Conservation (phyloP, 2,797 vertebrate genomes). For the Paedocypris micromegethes region DNA sequence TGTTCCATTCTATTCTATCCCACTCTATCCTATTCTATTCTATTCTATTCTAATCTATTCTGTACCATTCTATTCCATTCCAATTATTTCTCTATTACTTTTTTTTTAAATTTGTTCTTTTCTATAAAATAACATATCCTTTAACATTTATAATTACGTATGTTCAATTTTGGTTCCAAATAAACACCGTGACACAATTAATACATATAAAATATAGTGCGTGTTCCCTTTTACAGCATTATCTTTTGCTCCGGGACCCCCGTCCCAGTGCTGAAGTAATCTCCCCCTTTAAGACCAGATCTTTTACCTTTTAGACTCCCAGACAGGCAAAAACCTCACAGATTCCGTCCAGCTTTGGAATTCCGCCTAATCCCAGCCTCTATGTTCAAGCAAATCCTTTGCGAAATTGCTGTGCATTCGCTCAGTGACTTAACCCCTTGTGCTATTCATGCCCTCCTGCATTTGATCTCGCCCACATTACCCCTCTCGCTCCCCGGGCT, state of each 20-base stretch:
- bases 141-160: too few species aligned
- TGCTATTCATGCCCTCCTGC: constrained; percentile 17
- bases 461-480: constrained; percentile 37
- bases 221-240: background rate
- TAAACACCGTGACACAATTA: too few species aligned
- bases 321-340: constrained; percentile 45
- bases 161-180: too few species aligned
- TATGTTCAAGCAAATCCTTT: constrained; percentile 23
- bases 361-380: constrained; percentile 54
- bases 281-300: constrained; percentile 22
- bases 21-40: too few species aligned
- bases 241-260: background rate
- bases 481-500: constrained; percentile 64
- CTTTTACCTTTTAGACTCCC: constrained; percentile 26
- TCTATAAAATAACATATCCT: too few species aligned
- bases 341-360: constrained; percentile 57
- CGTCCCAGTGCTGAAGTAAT: background rate
- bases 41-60: too few species aligned
- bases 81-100: too few species aligned
- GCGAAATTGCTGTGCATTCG: constrained; percentile 34
- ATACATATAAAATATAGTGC: background rate
- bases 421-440: constrained; percentile 36
- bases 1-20: too few species aligned
- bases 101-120: too few species aligned
- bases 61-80: too few species aligned